Evolutionary conservation across 2,797 vertebrate species (phyloP).

Genomic region (Ciconia nigra): DNA sequence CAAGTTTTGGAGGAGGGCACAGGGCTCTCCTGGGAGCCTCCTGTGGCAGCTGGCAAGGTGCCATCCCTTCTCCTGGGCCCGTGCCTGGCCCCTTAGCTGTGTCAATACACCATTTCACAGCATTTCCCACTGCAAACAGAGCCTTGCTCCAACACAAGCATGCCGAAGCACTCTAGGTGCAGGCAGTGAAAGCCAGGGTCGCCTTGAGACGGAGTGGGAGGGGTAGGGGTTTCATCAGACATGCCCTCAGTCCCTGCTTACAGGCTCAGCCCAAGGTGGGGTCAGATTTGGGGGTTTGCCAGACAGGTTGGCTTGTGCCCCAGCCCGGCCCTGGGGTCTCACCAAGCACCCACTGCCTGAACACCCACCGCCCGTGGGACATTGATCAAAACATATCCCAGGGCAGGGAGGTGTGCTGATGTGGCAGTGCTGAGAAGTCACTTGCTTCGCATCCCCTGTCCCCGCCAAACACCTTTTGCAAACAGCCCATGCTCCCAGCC

Average conservation of each 20-base stretch:
- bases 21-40: neutral
- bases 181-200: neutral
- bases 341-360: neutral
- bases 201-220: neutral
- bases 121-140: neutral
- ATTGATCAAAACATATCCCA: neutral
- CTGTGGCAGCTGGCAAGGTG: neutral
- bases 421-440: neutral
- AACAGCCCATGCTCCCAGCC: conserved; percentile 12
- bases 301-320: neutral
- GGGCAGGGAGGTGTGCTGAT: neutral
- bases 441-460: neutral
- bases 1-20: neutral
- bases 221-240: neutral
- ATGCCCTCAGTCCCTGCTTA: neutral
- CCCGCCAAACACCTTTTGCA: neutral
- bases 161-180: neutral
- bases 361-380: accelerated
- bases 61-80: neutral
- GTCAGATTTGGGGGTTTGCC: neutral
- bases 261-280: neutral
- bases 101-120: neutral
- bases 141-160: neutral
- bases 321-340: neutral
- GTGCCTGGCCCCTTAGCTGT: neutral